Conservation (phyloP, 2,797 vertebrate species). For the Mormyrus hasselquistii region DNA sequence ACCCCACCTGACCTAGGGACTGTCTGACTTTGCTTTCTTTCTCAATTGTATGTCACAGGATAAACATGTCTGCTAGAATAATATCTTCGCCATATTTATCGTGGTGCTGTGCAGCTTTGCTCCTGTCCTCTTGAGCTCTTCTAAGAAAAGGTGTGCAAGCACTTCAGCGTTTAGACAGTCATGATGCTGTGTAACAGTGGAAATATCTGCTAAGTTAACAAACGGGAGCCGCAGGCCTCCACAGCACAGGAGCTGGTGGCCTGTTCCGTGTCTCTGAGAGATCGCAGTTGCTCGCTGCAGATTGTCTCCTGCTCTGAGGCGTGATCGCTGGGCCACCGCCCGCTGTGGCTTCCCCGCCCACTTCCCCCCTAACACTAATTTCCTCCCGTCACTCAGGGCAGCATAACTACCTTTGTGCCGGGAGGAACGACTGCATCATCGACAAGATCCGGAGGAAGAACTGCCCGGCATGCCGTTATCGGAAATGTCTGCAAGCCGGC, state of each 20-base stretch:
- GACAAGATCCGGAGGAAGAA: slow-evolving; percentile 98
- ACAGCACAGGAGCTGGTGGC: not conserved
- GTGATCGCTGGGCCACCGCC: not conserved
- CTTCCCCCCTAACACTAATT: not conserved
- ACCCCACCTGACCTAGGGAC: not conserved
- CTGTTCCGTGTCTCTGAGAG: not conserved
- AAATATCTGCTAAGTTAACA: not conserved
- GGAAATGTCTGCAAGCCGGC: slow-evolving; percentile 95
- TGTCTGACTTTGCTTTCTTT: not conserved
- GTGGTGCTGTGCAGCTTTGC: not conserved
- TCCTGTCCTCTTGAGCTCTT: not conserved
- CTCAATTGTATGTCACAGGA: not conserved
- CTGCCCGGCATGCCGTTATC: slow-evolving; percentile 93
- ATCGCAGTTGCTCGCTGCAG: not conserved
- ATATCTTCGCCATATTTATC: not conserved
- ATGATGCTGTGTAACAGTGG: not conserved
- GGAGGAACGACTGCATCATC: slow-evolving; percentile 97
- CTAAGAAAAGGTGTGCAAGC: not conserved
- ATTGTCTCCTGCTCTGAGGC: not conserved
- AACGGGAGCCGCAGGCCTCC: not conserved
- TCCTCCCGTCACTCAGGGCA: slow-evolving; percentile 66
- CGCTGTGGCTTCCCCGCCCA: not conserved
- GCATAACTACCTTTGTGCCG: slow-evolving; percentile 97
- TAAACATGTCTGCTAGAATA: not conserved
- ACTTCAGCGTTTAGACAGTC: not conserved